phyloP scores from a whole-genome alignment of 2,888 invertebrate genomes.

The Lepas anatifera region DNA sequence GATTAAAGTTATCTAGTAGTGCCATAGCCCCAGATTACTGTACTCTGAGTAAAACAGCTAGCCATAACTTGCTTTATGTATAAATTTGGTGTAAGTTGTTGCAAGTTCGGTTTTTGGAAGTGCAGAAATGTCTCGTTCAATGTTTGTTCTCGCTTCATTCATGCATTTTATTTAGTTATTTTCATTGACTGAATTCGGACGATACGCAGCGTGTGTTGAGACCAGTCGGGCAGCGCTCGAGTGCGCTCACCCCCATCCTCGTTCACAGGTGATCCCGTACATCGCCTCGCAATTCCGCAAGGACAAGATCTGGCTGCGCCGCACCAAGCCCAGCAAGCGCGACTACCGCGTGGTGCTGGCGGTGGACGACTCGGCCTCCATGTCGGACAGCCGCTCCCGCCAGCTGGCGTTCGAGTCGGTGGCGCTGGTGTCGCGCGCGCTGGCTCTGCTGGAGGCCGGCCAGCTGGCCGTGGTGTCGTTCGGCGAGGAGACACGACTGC shows the following conservation, averaged over 20 bases:
- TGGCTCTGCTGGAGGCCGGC: constrained; percentile 87
- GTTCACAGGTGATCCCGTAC: constrained; percentile 73
- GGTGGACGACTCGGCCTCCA: constrained; percentile 80
- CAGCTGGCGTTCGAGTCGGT: constrained; percentile 90
- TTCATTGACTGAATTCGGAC: no score
- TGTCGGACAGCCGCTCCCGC: constrained; percentile 42
- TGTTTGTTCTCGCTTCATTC: no score
- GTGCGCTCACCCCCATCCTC: constrained; percentile 15
- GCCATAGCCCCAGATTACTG: no score
- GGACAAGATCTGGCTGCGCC: constrained; percentile 95
- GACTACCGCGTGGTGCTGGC: constrained; percentile 94
- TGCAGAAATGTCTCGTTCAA: no score
- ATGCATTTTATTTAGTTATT: no score
- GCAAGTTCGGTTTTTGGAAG: no score
- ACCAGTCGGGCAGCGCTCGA: no score
- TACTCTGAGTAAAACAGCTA: no score
- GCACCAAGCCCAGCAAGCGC: constrained; percentile 88
- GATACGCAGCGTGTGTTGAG: no score
- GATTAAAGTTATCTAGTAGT: no score
- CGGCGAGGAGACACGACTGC: constrained; percentile 67
- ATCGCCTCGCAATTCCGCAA: constrained; percentile 98
- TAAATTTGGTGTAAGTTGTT: no score
- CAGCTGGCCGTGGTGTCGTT: constrained; percentile 83
- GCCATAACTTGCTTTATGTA: no score
- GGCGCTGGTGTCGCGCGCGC: constrained; percentile 72